Evolutionary conservation across 2,113 vertebrate genomes (phyloP).

Genomic region (Eulemur macaco): DNA sequence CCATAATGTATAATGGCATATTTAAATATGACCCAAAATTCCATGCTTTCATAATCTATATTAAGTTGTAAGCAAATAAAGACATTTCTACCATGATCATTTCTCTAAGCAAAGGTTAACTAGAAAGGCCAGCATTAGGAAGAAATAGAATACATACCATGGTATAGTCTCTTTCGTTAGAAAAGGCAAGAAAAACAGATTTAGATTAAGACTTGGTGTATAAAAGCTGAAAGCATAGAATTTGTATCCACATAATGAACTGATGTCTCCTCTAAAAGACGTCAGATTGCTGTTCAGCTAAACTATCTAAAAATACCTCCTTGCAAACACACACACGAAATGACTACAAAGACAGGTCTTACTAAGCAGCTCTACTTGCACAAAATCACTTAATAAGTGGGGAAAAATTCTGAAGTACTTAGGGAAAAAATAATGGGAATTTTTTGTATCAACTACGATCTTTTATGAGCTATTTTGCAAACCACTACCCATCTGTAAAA

Average conservation of each 20-base stretch:
- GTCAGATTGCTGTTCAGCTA: slow-evolving; percentile 75
- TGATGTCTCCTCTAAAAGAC: slow-evolving; percentile 71
- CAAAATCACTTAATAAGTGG: slow-evolving; percentile 77
- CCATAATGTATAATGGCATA: not conserved
- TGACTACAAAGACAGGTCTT: slow-evolving; percentile 82
- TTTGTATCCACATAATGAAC: slow-evolving; percentile 75
- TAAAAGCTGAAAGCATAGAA: slow-evolving; percentile 76
- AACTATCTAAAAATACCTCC: slow-evolving; percentile 75
- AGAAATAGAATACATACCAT: slow-evolving; percentile 78
- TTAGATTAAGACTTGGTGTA: slow-evolving; percentile 78
- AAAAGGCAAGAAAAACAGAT: slow-evolving; percentile 74
- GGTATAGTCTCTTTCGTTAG: slow-evolving; percentile 69
- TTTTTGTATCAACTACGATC: slow-evolving; percentile 59
- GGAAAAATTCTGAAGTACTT: slow-evolving; percentile 49
- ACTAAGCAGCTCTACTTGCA: slow-evolving; percentile 80
- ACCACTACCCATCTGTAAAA: slow-evolving; percentile 49
- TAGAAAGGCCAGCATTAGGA: slow-evolving; percentile 55
- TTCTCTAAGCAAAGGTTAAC: slow-evolving; percentile 66
- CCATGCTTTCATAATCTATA: not conserved
- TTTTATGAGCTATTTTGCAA: slow-evolving; percentile 69
- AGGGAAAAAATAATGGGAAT: slow-evolving; percentile 55
- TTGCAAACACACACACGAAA: slow-evolving; percentile 80
- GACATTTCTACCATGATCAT: slow-evolving; percentile 50
- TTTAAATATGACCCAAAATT: slow-evolving; percentile 48
- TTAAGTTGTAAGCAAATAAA: slow-evolving; percentile 58